Base-by-base conservation (phyloP, 2,888 invertebrate species). In the Stenchaetothrips biformis region DNA sequence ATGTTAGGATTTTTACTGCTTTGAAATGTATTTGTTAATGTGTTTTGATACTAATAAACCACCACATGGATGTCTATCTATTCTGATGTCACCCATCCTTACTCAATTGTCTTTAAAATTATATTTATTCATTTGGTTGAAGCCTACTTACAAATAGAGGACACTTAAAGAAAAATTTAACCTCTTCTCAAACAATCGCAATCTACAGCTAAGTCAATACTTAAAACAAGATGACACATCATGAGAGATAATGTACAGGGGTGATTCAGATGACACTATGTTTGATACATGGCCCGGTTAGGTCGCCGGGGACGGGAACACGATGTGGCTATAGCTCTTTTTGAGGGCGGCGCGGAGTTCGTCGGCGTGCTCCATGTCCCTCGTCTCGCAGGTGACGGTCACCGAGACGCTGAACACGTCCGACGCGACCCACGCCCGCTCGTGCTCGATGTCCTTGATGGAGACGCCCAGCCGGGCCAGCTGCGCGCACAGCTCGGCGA, bases 391-490 rank as follows among this genome's bases (percentile, higher is more conserved):
- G 0, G 97, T 92, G 18, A 96, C 94, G 87, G 95, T 95, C 0
- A 96, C 91, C 86, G 92, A 90, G 27, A 93, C 93, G 83, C 92
- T 91, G 86, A 96, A 97, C 79, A 98, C 94, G 86, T 98, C 97
- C 1, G 92, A 92, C 81, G 92, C 92, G 18, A 98, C 91, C 97
- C 97, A 98, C 2, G 98, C 97, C 80, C 98, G 90, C 86, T 98
- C 98, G 86, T 98, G 98, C 87, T 96, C 94, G 81, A 98, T 96
- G 85, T 98, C 98, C 87, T 98, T 98, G 83, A 98, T 95, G 67
- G 94, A 94, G 18, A 96, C 96, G 0, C 96, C 96, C 49, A 94
- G 89, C 1, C 91, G 90, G 0, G 92, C 90, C 80, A 97, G 89
- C 74, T 94, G 87, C 84, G 91, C 91, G 85, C 95, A 95, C 7